Conservation (phyloP, 2,888 invertebrate species). For the Amiota communis region DNA sequence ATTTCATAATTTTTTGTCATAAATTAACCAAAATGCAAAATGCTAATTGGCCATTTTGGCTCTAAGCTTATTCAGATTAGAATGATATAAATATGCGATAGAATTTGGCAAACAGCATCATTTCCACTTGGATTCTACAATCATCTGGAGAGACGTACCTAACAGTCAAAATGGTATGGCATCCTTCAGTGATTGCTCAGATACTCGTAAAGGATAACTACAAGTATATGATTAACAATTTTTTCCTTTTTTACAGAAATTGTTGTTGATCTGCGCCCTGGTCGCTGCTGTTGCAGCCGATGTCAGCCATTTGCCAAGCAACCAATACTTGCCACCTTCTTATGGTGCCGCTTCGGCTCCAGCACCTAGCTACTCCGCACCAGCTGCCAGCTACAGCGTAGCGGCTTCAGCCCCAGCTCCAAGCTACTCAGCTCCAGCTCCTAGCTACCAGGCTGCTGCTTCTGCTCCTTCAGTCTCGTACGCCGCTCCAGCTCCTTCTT, state of each 20-base stretch:
- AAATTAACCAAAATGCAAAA: conserved; percentile 56
- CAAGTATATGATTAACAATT: neutral
- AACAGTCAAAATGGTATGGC: conserved; percentile 61
- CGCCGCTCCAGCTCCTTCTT: conserved; percentile 43
- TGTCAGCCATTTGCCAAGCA: conserved; percentile 66
- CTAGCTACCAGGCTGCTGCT: conserved; percentile 35
- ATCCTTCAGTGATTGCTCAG: neutral
- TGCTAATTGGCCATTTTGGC: conserved; percentile 56
- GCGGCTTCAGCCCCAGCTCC: conserved; percentile 39
- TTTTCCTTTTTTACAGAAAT: conserved; percentile 56
- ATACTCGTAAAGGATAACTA: conserved; percentile 2
- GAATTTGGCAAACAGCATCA: conserved; percentile 55
- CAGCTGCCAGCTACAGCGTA: conserved; percentile 37
- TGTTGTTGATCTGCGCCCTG: conserved; percentile 64
- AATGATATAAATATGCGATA: conserved; percentile 66
- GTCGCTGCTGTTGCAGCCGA: conserved; percentile 65
- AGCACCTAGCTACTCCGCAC: conserved; percentile 47
- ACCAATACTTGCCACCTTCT: conserved; percentile 63
- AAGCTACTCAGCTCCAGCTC: conserved; percentile 29
- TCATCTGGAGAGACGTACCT: conserved; percentile 56
- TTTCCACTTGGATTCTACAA: conserved; percentile 62
- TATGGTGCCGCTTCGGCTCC: conserved; percentile 37
- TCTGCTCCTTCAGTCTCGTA: conserved; percentile 49
- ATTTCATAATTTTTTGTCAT: conserved; percentile 35
- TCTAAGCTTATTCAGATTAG: conserved; percentile 46